These are phyloP conservation scores for Pteruthius melanotis DNA, from an alignment of 2,113 vertebrate genomes.

Conservation along the genomic window DNA sequence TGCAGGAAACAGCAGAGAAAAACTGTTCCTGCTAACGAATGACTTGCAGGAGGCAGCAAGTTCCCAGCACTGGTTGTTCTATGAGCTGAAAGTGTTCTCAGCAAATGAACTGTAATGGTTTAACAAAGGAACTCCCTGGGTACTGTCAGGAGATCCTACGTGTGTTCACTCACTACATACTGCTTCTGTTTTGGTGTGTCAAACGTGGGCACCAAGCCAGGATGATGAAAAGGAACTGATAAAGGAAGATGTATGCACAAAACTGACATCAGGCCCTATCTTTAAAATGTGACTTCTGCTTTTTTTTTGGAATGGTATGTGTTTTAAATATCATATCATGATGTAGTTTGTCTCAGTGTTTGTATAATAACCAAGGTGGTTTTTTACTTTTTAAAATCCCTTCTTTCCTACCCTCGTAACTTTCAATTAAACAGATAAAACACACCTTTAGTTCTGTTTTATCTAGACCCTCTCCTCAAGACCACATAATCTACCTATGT, in stretches of 20 bases:
- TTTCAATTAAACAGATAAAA: neutral
- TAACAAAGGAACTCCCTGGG: neutral
- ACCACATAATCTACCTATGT: neutral
- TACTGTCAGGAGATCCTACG: neutral
- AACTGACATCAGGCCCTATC: neutral
- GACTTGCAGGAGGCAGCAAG: neutral
- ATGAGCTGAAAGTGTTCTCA: neutral
- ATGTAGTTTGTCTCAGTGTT: neutral
- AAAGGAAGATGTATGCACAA: neutral
- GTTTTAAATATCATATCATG: neutral
- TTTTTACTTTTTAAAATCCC: neutral
- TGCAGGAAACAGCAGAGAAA: neutral
- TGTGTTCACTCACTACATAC: neutral
- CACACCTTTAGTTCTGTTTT: neutral
- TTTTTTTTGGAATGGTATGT: neutral
- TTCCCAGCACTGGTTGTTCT: neutral
- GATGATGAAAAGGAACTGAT: neutral
- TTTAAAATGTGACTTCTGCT: neutral
- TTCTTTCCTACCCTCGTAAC: neutral
- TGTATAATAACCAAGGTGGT: neutral
- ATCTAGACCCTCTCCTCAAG: neutral
- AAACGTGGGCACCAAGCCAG: neutral
- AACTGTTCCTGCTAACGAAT: neutral
- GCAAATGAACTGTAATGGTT: neutral
- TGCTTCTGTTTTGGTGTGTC: neutral